Percentiles rank a stretch among this genome's conserved stretches.
Evolutionary conservation across 2,888 invertebrate genomes (phyloP).

Genomic region (Drosophila mettleri): DNA sequence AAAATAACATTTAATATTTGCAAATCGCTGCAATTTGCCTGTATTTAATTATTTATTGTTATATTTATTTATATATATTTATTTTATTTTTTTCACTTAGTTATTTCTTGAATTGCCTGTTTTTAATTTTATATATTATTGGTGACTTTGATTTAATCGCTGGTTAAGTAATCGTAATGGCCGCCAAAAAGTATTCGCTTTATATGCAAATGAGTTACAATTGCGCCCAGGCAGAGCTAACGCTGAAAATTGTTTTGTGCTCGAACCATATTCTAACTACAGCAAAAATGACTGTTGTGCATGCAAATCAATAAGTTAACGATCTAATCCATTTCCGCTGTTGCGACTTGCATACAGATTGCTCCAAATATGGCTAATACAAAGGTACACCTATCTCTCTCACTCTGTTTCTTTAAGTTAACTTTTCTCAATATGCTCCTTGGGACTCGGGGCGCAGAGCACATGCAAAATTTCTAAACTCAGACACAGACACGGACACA

Average conservation of each 20-base stretch:
- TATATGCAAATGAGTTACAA: conserved; percentile 7
- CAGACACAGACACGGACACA: conserved; percentile 4
- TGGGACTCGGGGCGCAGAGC: conserved; percentile 8
- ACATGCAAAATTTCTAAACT: conserved; percentile 16
- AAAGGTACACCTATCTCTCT: neutral
- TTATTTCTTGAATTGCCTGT: neutral
- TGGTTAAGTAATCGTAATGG: neutral
- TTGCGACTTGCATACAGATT: conserved; percentile 60
- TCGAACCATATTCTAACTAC: conserved; percentile 21
- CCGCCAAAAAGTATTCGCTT: neutral
- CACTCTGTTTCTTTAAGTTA: neutral
- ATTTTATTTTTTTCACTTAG: too few species aligned
- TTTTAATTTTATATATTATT: neutral
- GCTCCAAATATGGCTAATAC: conserved; percentile 47
- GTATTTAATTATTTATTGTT: too few species aligned
- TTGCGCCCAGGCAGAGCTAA: neutral
- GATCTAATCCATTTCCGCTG: conserved; percentile 60
- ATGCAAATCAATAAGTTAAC: conserved; percentile 63
- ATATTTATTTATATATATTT: too few species aligned
- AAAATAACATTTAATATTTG: neutral
- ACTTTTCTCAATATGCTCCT: conserved; percentile 26
- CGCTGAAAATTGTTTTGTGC: conserved; percentile 19
- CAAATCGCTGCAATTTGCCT: neutral
- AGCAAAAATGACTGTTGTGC: conserved; percentile 37
- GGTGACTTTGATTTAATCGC: neutral